Evolutionary conservation across 2,113 vertebrate genomes (phyloP).

Genomic region (Dasyprocta punctata): DNA sequence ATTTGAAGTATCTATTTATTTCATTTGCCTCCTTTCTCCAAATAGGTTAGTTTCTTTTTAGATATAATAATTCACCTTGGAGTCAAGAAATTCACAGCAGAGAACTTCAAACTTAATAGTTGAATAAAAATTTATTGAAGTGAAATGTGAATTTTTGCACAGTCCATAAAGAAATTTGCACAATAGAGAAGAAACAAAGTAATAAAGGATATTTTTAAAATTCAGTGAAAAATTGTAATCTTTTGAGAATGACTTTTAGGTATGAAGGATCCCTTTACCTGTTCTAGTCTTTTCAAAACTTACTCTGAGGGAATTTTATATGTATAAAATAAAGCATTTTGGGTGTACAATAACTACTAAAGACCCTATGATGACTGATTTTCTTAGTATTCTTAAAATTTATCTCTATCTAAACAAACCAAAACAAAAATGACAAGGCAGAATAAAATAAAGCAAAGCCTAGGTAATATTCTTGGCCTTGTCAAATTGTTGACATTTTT

Average conservation of each 20-base stretch:
- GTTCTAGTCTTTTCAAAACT: not conserved
- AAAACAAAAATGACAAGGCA: not conserved
- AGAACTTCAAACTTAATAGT: not conserved
- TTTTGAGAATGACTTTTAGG: not conserved
- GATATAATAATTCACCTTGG: not conserved
- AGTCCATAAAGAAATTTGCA: not conserved
- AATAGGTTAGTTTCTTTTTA: not conserved
- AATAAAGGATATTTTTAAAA: not conserved
- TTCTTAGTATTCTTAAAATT: slow-evolving; percentile 2
- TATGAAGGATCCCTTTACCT: not conserved
- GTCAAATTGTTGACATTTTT: not conserved
- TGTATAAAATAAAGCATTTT: not conserved
- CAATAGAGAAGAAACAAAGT: not conserved
- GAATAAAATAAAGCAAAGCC: not conserved
- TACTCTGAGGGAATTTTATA: not conserved
- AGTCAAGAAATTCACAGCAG: not conserved
- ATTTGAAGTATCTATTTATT: slow-evolving; percentile 23
- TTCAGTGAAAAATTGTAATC: not conserved
- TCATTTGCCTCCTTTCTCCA: not conserved
- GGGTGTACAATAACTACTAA: slow-evolving; percentile 12
- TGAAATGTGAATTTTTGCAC: not conserved
- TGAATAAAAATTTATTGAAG: not conserved
- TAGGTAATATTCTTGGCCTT: not conserved
- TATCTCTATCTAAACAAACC: not conserved
- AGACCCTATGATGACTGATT: not conserved